phyloP scores from a whole-genome alignment of 2,113 vertebrate genomes.

The Saccopteryx bilineata region DNA sequence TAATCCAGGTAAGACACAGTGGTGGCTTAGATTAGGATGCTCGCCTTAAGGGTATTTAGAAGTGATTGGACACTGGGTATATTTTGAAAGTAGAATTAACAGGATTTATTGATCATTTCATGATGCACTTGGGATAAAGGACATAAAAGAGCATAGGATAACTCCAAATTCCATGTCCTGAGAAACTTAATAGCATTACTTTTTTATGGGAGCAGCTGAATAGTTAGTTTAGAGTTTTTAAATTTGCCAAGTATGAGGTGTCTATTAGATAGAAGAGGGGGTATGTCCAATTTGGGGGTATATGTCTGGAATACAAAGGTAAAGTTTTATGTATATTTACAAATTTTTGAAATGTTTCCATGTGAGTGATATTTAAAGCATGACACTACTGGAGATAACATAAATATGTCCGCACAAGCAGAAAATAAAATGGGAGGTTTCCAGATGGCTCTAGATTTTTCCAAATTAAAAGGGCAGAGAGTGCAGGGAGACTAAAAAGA shows the following conservation, averaged over 20 bases:
- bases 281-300: background rate
- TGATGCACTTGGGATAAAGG: background rate
- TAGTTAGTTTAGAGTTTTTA: background rate
- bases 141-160: background rate
- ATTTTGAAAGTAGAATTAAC: background rate
- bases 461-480: background rate
- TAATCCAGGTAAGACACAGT: background rate
- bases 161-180: background rate
- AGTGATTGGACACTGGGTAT: background rate
- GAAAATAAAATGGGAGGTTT: background rate
- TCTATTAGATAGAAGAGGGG: no score
- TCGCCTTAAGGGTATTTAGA: background rate
- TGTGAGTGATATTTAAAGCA: background rate
- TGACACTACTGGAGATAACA: background rate
- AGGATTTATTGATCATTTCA: background rate
- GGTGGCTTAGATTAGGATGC: background rate
- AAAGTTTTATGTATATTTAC: background rate
- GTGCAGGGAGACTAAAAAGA: background rate
- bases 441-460: background rate
- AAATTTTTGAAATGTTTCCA: background rate
- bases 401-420: background rate
- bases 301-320: background rate
- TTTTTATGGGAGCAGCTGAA: background rate
- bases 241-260: background rate
- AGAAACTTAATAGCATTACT: background rate